Evolutionary conservation across 2,888 invertebrate species (phyloP), one percentile per base, ranked within the genome.

Genomic region (Allolobophora icterica): DNA sequence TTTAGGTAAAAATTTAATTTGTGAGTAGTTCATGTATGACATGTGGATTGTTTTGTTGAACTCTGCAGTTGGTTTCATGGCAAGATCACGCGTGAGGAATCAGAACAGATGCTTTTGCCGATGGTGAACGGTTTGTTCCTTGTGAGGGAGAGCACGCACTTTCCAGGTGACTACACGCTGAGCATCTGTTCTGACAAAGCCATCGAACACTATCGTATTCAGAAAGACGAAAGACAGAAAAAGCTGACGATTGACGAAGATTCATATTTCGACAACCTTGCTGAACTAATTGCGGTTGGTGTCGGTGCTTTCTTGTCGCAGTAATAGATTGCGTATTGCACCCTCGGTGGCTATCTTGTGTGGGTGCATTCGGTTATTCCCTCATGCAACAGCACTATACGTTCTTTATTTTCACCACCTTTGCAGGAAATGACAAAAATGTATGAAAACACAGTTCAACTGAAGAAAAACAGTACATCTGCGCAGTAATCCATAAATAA

Each of bases 111-210:
- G 93, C 96, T 99, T 92, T 96, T 96, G 93, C 97, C 97, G 1
- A 92, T 93, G 33, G 93, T 93, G 58, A 94, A 94, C 96, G 99
- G 99, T 92, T 97, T 99, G 93, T 99, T 99, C 96, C 97, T 99
- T 94, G 98, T 99, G 93, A 97, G 99, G 93, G 99, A 99, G 96
- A 99, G 99, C 94, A 99, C 98, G 92, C 99, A 99, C 96, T 99
- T 98, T 96, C 99, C 99, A 38, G 99, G 99, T 89, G 99, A 99
- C 96, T 99, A 98, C 96, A 99, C 99, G 92, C 96, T 99, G 89
- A 99, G 99, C 96, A 99, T 99, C 91, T 94, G 94, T 91, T 98
- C 97, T 96, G 97, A 98, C 94, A 97, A 97, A 92, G 98, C 98
- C 95, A 99, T 99, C 91, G 99, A 99, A 95, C 98, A 99, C 95